Conservation (phyloP, 2,888 invertebrate genomes). For the Thera obeliscata region DNA sequence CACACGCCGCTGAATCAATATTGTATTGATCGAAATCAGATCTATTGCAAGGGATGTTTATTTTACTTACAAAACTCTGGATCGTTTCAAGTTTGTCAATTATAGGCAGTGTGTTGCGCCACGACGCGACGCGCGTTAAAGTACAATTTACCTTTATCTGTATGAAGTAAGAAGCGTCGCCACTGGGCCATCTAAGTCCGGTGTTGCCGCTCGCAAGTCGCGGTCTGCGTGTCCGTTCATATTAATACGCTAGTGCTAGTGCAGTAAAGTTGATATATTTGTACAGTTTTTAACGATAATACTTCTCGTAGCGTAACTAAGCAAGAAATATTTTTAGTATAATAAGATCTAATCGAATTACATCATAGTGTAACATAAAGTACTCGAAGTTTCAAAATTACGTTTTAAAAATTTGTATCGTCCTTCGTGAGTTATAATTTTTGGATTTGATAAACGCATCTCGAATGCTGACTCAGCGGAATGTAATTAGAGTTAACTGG, state of each 20-base stretch:
- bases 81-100: conserved; percentile 29
- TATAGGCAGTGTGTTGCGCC: conserved; percentile 44
- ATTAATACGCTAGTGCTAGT: conserved; percentile 69
- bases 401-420: conserved; percentile 70
- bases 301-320: conserved; percentile 79
- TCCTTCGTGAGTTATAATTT: conserved; percentile 64
- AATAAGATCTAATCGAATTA: conserved; percentile 84
- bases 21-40: neutral
- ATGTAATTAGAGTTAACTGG: conserved; percentile 81
- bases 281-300: conserved; percentile 81
- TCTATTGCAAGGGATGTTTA: neutral
- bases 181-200: conserved; percentile 50
- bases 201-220: conserved; percentile 41
- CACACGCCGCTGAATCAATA: neutral
- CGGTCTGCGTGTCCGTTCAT: conserved; percentile 46
- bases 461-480: conserved; percentile 75
- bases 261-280: conserved; percentile 71
- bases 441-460: conserved; percentile 65
- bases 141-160: conserved; percentile 72
- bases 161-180: conserved; percentile 50
- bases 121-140: conserved; percentile 44
- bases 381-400: conserved; percentile 73
- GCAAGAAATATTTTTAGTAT: conserved; percentile 82
- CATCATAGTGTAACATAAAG: conserved; percentile 78
- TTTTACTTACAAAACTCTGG: conserved; percentile 1